Evolutionary conservation across 1,140 invertebrate genomes (phyloP).

Genomic region (Ceratina calcarata): DNA sequence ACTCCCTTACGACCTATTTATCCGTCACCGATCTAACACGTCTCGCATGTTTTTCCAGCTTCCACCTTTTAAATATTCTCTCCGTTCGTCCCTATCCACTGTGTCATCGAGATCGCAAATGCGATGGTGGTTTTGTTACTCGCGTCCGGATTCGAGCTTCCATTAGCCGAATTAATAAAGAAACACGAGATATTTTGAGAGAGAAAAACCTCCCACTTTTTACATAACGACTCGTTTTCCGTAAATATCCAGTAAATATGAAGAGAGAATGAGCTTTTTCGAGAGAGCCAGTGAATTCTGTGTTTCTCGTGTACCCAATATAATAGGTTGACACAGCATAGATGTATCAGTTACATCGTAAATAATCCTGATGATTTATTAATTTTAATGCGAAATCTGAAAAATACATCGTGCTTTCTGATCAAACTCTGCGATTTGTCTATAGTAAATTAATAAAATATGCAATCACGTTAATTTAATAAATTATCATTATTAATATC

Average conservation of each 20-base stretch:
- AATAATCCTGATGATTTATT: too few relatives aligned
- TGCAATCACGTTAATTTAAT: too few relatives aligned
- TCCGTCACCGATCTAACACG: neutral
- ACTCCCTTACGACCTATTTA: neutral
- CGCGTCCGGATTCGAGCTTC: neutral
- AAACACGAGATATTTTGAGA: neutral
- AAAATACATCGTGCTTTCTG: too few relatives aligned
- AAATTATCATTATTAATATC: too few relatives aligned
- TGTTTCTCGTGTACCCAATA: too few relatives aligned
- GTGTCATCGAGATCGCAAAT: neutral
- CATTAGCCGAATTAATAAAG: constrained; percentile 29
- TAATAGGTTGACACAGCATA: too few relatives aligned
- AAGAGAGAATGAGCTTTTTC: too few relatives aligned
- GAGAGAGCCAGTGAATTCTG: too few relatives aligned
- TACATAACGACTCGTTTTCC: constrained; percentile 11
- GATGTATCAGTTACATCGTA: too few relatives aligned
- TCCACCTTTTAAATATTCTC: neutral
- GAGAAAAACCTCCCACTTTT: neutral
- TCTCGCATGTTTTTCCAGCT: neutral
- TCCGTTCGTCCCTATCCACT: neutral
- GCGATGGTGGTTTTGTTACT: neutral
- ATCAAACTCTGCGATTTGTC: too few relatives aligned
- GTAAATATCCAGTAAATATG: neutral
- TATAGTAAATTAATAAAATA: too few relatives aligned
- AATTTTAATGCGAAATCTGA: too few relatives aligned